These are phyloP conservation scores for Diarsia mendica DNA, from an alignment of 2,888 invertebrate species.

Conservation along the genomic window DNA sequence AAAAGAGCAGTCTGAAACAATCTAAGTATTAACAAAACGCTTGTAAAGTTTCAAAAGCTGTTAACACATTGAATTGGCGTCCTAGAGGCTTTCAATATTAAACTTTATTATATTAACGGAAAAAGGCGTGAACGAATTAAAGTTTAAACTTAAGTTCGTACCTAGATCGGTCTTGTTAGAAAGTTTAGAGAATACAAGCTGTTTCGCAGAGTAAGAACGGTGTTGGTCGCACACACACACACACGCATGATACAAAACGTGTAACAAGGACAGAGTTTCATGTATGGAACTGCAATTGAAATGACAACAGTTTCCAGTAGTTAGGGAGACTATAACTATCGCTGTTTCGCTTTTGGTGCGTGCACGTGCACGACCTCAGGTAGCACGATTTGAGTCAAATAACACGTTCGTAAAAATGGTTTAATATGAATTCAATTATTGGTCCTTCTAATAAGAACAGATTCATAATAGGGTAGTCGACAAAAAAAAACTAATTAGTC, in stretches of 20 bases:
- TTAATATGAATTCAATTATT: too few species aligned
- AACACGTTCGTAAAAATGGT: not conserved
- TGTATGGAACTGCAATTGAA: conserved; percentile 30
- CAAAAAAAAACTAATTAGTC: too few species aligned
- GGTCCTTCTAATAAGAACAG: too few species aligned
- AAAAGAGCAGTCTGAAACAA: conserved; percentile 45
- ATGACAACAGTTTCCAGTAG: conserved; percentile 40
- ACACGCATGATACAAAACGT: not conserved
- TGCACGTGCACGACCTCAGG: not conserved
- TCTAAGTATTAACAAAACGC: conserved; percentile 50
- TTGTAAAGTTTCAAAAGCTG: conserved; percentile 43
- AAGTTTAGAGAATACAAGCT: conserved; percentile 34
- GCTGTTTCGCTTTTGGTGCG: not conserved
- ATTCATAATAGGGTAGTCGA: too few species aligned
- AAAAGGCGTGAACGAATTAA: conserved; percentile 56
- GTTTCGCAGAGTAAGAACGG: conserved; percentile 3
- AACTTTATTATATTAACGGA: conserved; percentile 51
- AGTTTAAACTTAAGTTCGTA: conserved; percentile 48
- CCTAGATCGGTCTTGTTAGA: conserved; percentile 43
- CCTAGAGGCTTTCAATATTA: conserved; percentile 39
- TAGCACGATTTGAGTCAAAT: not conserved
- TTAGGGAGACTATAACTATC: conserved; percentile 2
- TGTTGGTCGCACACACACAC: conserved; percentile 23
- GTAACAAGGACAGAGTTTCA: conserved; percentile 22
- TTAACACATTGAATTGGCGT: conserved; percentile 51